These are phyloP conservation scores for Forficula auricularia DNA, from an alignment of 1,140 invertebrate species.

Conservation along the genomic window DNA sequence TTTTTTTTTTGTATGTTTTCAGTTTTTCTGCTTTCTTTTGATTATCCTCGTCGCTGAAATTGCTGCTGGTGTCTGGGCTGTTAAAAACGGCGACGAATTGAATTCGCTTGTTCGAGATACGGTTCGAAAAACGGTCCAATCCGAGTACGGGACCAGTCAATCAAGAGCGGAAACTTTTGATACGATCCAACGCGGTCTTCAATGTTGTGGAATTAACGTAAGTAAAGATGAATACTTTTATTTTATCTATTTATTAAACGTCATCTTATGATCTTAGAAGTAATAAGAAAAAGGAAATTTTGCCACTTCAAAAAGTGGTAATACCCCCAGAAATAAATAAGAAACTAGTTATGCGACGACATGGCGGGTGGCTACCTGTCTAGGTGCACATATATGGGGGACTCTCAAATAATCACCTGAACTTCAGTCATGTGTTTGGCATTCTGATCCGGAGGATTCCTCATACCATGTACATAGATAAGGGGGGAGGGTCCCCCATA, in stretches of 20 bases:
- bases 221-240: slow-evolving; percentile 24
- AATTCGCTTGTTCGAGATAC: slow-evolving; percentile 39
- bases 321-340: too few relatives aligned
- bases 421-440: too few relatives aligned
- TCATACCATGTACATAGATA: too few relatives aligned
- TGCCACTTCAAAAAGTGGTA: too few relatives aligned
- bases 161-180: slow-evolving; percentile 46
- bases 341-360: too few relatives aligned
- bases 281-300: background rate
- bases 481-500: too few relatives aligned
- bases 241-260: slow-evolving; percentile 1
- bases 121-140: slow-evolving; percentile 44
- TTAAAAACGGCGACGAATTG: slow-evolving; percentile 43
- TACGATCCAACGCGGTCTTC: slow-evolving; percentile 37
- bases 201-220: too few relatives aligned
- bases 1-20: slow-evolving; percentile 19
- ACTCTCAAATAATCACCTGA: too few relatives aligned
- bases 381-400: too few relatives aligned
- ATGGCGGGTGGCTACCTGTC: too few relatives aligned
- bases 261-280: slow-evolving; percentile 9
- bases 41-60: slow-evolving; percentile 63
- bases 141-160: slow-evolving; percentile 45
- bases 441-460: too few relatives aligned
- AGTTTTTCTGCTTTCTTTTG: slow-evolving; percentile 55
- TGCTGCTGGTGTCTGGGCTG: slow-evolving; percentile 53